phyloP scores from a whole-genome alignment of 1,140 invertebrate species.

The Drosophila tristis region DNA sequence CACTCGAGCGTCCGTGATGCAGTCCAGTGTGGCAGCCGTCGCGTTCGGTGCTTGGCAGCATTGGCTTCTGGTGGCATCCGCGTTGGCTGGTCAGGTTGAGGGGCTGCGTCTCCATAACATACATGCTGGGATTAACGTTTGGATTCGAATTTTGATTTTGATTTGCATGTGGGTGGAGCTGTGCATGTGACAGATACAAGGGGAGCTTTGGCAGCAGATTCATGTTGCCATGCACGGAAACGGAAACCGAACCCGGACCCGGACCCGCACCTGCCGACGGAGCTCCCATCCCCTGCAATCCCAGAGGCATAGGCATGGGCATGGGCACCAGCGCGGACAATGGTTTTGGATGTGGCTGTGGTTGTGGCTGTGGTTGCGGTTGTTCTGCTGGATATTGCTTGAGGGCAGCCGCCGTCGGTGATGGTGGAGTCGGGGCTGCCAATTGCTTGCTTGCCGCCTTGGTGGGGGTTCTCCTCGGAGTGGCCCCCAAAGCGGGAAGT shows the following conservation, averaged over 20 bases:
- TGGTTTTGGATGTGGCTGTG: conserved; percentile 2
- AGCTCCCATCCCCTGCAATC: conserved; percentile 12
- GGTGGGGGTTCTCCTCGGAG: conserved; percentile 51
- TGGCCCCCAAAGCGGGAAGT: neutral
- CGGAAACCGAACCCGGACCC: neutral
- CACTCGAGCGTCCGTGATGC: conserved; percentile 35
- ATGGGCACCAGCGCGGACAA: neutral
- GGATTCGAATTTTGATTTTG: conserved; percentile 1
- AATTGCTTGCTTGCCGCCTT: conserved; percentile 69
- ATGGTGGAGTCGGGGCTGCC: conserved; percentile 9
- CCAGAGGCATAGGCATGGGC: conserved; percentile 12
- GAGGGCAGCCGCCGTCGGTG: conserved; percentile 24
- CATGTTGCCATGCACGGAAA: conserved; percentile 21
- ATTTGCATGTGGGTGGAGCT: neutral
- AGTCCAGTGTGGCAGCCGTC: conserved; percentile 17
- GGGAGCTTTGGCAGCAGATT: conserved; percentile 63
- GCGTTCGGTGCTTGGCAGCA: conserved; percentile 18
- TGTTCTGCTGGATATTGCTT: conserved; percentile 45
- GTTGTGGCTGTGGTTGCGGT: neutral
- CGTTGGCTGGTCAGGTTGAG: conserved; percentile 69
- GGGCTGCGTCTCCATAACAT: conserved; percentile 57
- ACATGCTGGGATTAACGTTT: conserved; percentile 6
- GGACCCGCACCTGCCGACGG: conserved; percentile 2
- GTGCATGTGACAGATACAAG: conserved; percentile 51
- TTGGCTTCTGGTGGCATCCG: conserved; percentile 19